phyloP scores from a whole-genome alignment of 1,140 invertebrate genomes.

The Zaprionus nigranus region DNA sequence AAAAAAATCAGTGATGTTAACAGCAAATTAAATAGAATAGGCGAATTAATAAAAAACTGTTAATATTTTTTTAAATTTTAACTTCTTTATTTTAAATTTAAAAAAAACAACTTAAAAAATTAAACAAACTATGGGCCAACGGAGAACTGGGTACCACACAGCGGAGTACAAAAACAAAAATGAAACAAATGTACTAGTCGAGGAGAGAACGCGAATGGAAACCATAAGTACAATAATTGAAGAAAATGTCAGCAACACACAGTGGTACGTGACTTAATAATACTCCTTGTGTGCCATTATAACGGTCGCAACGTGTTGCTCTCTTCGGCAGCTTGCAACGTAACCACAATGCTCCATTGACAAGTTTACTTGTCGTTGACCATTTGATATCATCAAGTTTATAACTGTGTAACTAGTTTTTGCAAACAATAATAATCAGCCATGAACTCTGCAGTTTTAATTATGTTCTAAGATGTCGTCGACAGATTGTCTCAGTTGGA shows the following conservation, averaged over 20 bases:
- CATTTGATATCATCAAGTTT: slow-evolving; percentile 63
- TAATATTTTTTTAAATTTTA: too few species aligned
- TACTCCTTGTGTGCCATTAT: slow-evolving; percentile 64
- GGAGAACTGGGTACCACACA: too few species aligned
- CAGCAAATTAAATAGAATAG: too few species aligned
- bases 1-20: too few species aligned
- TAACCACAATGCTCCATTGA: slow-evolving; percentile 9
- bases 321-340: slow-evolving; percentile 23
- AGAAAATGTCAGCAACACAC: slow-evolving; percentile 78
- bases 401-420: slow-evolving; percentile 32
- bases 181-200: slow-evolving; percentile 48
- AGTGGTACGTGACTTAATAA: slow-evolving; percentile 79
- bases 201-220: slow-evolving; percentile 64
- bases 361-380: slow-evolving; percentile 45
- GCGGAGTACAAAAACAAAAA: slow-evolving; percentile 18
- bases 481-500: not conserved
- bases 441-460: slow-evolving; percentile 41
- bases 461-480: slow-evolving; percentile 21
- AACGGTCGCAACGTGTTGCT: slow-evolving; percentile 64
- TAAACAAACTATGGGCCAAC: too few species aligned
- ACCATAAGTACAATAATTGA: slow-evolving; percentile 79
- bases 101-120: too few species aligned
- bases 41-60: too few species aligned
- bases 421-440: slow-evolving; percentile 8
- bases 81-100: too few species aligned